Evolutionary conservation across 2,797 vertebrate genomes (phyloP).

Genomic region (Hylomyscus alleni): DNA sequence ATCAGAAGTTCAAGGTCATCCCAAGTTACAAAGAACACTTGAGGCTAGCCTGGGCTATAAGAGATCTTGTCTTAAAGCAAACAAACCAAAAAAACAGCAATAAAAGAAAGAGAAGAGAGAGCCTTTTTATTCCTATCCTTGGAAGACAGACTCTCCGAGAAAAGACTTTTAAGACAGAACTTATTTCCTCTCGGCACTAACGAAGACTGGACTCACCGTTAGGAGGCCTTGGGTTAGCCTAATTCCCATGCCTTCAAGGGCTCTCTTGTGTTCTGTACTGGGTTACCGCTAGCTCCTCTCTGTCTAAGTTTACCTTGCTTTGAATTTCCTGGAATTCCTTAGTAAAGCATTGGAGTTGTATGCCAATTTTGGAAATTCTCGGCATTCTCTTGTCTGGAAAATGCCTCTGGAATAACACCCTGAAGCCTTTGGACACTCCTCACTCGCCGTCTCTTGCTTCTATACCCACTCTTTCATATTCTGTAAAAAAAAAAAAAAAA

Average conservation of each 20-base stretch:
- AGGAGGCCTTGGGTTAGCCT: neutral
- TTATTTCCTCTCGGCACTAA: neutral
- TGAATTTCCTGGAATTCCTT: slow-evolving; percentile 36
- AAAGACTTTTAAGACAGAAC: neutral
- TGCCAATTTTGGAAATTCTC: slow-evolving; percentile 56
- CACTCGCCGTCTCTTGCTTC: neutral
- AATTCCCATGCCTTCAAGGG: slow-evolving; percentile 37
- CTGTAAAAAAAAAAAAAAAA: neutral
- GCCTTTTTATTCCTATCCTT: neutral
- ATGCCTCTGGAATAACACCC: slow-evolving; percentile 14
- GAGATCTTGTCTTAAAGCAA: neutral
- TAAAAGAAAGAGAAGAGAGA: neutral
- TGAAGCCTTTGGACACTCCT: neutral
- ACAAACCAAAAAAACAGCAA: neutral
- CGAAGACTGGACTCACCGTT: neutral
- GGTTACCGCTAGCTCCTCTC: neutral
- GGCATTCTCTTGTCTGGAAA: slow-evolving; percentile 13
- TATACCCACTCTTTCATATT: neutral
- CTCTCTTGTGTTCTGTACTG: neutral
- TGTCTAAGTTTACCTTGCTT: slow-evolving; percentile 42
- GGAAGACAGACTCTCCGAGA: neutral
- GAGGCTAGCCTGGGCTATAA: neutral
- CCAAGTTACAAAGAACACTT: neutral
- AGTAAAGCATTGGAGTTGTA: slow-evolving; percentile 2
- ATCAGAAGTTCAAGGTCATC: neutral